phyloP scores from a whole-genome alignment of 2,113 vertebrate species.

The Shinisaurus crocodilurus region DNA sequence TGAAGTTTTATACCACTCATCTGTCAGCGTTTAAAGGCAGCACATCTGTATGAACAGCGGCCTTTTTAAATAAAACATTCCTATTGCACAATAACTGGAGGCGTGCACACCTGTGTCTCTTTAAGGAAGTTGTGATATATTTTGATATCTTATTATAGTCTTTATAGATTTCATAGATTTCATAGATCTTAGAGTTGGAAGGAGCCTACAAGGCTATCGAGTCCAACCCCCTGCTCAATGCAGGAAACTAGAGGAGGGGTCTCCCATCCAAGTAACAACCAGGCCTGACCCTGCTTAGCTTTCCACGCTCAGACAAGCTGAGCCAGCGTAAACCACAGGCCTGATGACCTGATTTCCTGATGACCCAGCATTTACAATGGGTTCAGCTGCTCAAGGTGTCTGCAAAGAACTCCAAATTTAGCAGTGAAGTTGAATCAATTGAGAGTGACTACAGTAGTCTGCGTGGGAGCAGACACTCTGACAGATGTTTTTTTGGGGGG shows the following conservation, averaged over 20 bases:
- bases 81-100: neutral
- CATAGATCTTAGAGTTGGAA: no score
- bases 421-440: neutral
- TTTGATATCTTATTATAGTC: neutral
- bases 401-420: neutral
- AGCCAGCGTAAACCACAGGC: no score
- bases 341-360: no score
- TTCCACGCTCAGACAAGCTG: no score
- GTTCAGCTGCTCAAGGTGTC: neutral
- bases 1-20: neutral
- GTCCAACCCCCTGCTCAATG: no score
- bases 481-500: neutral
- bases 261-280: no score
- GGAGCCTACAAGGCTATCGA: no score
- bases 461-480: neutral
- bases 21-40: neutral
- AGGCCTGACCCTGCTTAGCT: no score
- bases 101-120: neutral
- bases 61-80: neutral
- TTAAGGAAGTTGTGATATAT: neutral
- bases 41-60: neutral
- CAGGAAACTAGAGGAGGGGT: no score
- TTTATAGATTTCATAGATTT: no score
- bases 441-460: neutral
- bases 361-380: neutral